phyloP scores from a whole-genome alignment of 2,113 vertebrate genomes.

The Coregonus clupeaformis region DNA sequence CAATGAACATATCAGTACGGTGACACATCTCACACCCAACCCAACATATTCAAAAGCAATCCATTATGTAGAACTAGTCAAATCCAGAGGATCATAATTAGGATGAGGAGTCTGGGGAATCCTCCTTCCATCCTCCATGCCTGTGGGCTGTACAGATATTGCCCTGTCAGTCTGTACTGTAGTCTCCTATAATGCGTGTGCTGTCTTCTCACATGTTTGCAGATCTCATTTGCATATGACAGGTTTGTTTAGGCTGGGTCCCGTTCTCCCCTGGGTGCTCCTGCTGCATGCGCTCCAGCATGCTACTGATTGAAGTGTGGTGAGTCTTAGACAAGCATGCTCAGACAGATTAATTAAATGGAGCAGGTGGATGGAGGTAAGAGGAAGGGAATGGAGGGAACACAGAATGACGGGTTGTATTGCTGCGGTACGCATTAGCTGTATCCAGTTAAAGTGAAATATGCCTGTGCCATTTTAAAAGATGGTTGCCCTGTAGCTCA shows the following conservation, averaged over 20 bases:
- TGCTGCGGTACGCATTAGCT: neutral
- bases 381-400: neutral
- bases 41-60: neutral
- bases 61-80: neutral
- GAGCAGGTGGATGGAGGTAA: constrained; percentile 10
- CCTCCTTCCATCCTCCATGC: neutral
- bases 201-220: neutral
- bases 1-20: neutral
- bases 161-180: neutral
- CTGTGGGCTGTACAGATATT: neutral
- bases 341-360: constrained; percentile 28
- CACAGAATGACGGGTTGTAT: constrained; percentile 12
- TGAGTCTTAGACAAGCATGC: neutral
- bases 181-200: neutral
- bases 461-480: constrained; percentile 25
- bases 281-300: neutral
- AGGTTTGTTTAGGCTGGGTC: constrained; percentile 25
- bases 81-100: neutral
- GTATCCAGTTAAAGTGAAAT: constrained; percentile 25
- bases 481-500: constrained; percentile 7
- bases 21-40: neutral
- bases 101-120: neutral
- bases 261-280: neutral
- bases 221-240: constrained; percentile 16
- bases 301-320: neutral